Base-by-base conservation (phyloP, 2,113 vertebrate genomes). In the Marmota flaviventris region DNA sequence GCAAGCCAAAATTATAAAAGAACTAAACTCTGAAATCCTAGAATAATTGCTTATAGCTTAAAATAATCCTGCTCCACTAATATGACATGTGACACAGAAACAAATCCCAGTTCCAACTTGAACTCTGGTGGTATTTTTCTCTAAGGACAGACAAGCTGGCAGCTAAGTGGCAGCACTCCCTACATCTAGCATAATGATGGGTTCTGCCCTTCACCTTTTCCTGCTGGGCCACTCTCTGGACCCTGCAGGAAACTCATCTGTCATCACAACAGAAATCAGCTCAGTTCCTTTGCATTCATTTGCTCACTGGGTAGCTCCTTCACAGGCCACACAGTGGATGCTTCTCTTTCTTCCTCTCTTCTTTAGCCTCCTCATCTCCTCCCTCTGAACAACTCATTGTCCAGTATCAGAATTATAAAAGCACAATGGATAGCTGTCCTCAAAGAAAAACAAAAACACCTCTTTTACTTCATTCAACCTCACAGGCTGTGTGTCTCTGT, bases 1-100 rank as follows among this genome's bases (percentile, higher is more conserved):
- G 39, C n/a, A 86, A 75, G 48, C n/a, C 75, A 78, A 95, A 91
- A 69, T 25, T 75, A 61, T 69, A 91, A 34, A 48, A 97, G 85
- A 82, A 94, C 45, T 56, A 63, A 78, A 65, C 76, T 87, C 72
- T 53, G 69, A 88, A 85, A 88, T 79, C 70, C 39, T 37, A 56
- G 34, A 29, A 18, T 48, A 63, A 78, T 18, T 95, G 73, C 84
- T 75, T 93, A 86, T 65, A 72, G 14, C 2, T 96, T 75, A 73
- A 93, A 94, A 86, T 83, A 90, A 83, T 69, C 37, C 77, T 76
- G 16, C 16, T 58, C 24, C 18, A 34, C 34, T 48, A 72, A 75
- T 34, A 12, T 3, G 85, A 92, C 82, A 81, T 0, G 2, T n/a
- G 85, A 83, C 85, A 69, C 32, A 93, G 32, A 94, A 75, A 63